phyloP scores from a whole-genome alignment of 2,888 invertebrate genomes.

The Lamellibrachia satsuma region DNA sequence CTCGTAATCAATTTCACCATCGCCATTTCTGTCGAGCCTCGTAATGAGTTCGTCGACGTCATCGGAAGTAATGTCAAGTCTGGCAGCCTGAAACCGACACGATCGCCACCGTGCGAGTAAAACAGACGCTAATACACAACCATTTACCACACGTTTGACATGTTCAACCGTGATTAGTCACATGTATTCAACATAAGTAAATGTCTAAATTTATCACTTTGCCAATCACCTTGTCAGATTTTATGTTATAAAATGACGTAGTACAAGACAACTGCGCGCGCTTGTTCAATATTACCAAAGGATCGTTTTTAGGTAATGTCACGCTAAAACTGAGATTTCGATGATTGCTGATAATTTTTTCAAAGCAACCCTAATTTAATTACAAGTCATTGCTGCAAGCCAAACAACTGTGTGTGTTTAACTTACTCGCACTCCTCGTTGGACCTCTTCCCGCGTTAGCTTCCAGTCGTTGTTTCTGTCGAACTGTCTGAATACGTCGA shows the following conservation, averaged over 20 bases:
- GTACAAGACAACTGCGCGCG: neutral
- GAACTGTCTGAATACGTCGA: constrained; percentile 59
- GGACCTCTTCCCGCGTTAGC: constrained; percentile 52
- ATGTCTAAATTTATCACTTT: neutral
- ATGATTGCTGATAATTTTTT: neutral
- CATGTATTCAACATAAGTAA: neutral
- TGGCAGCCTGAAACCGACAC: neutral
- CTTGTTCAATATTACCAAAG: no score
- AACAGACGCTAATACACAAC: neutral
- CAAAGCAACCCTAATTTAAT: neutral
- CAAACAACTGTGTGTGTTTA: neutral
- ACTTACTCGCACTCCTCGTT: constrained; percentile 51
- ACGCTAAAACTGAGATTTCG: no score
- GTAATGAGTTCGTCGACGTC: neutral
- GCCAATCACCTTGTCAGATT: neutral
- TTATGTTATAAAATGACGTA: neutral
- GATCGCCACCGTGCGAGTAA: neutral
- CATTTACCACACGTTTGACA: neutral
- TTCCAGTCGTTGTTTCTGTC: constrained; percentile 55
- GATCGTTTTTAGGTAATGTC: no score
- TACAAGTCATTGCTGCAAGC: no score
- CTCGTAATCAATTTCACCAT: constrained; percentile 29
- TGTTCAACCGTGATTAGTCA: neutral
- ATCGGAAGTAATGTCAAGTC: neutral
- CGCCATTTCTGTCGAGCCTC: constrained; percentile 25